Evolutionary conservation across 2,888 invertebrate genomes (phyloP), one percentile per base, ranked within the genome.

Genomic region (Polia nebulosa): DNA sequence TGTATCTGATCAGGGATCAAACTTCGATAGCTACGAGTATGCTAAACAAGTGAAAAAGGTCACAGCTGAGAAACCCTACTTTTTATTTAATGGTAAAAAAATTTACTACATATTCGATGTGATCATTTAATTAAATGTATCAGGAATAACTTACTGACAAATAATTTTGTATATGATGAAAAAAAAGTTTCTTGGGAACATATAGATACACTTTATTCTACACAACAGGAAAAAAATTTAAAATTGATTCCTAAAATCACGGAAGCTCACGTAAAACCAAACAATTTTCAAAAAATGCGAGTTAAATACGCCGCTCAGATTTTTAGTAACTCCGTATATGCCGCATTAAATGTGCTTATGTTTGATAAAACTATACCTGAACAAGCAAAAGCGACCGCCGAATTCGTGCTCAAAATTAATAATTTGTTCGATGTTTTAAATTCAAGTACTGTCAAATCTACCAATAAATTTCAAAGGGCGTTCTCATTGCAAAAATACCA

Each of bases 21-120:
- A 81, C 39, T 85, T 85, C 27, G 78, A 78, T 44, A 82, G 78
- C 57, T n/a, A n/a, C n/a, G n/a, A n/a, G n/a, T 81, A 34, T 71
- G 81, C 83, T 2, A 86, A 85, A 60, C 9, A 47, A 55, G 36
- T 82, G 5, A 82, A 83, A 49, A 60, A 68, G 22, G 73, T 85
- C 1, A 76, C 80, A 2, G 6, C 29, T 0, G 79, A 81, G 8
- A 82, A 76, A 34, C 83, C 84, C 1, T n/a, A n/a, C n/a, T n/a
- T n/a, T n/a, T n/a, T n/a, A n/a, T n/a, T n/a, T n/a, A n/a, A n/a
- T n/a, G n/a, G n/a, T 85, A 72, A 57, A 5, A 78, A 74, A 69
- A 68, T 61, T 17, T 78, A 61, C 36, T 78, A 80, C 51, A 78
- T 84, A n/a, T 83, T 83, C 47, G 79, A 83, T 58, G 78, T 82